Evolutionary conservation across 53 echinoderm and acorn worm genomes (phyloP).

Genomic region (Luidia sarsii): DNA sequence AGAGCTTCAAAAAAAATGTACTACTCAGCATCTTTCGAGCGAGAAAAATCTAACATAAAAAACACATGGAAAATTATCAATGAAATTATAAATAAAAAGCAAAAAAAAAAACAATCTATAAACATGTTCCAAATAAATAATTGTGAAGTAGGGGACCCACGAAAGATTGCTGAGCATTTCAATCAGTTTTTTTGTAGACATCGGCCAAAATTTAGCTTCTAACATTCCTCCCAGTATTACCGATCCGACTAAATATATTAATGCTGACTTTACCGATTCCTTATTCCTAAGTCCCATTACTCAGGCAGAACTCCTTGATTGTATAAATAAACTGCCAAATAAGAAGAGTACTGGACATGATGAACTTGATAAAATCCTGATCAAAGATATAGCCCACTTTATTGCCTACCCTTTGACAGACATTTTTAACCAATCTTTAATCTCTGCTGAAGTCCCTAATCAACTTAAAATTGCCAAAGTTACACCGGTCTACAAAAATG

Average conservation of each 20-base stretch:
- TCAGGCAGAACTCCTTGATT: too few relatives aligned
- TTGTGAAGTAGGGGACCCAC: too few relatives aligned
- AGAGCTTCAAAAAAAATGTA: background rate
- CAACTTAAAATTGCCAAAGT: too few relatives aligned
- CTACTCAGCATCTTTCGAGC: too few relatives aligned
- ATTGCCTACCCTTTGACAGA: too few relatives aligned
- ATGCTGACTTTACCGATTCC: background rate
- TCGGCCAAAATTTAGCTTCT: background rate
- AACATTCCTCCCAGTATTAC: background rate
- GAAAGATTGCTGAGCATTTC: too few relatives aligned
- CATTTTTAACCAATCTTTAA: too few relatives aligned
- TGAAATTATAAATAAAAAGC: background rate
- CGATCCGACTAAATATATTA: background rate
- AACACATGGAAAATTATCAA: too few relatives aligned
- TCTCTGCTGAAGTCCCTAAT: too few relatives aligned
- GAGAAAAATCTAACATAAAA: background rate
- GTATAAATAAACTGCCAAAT: background rate
- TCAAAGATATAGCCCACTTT: background rate
- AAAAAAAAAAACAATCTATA: background rate
- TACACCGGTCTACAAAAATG: too few relatives aligned
- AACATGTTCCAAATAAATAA: too few relatives aligned
- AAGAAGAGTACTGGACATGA: constrained; percentile 15
- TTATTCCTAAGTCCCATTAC: too few relatives aligned
- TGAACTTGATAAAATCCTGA: background rate
- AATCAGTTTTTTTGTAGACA: background rate